Evolutionary conservation across 2,888 invertebrate species (phyloP).

Genomic region (Apocheima hispidaria): DNA sequence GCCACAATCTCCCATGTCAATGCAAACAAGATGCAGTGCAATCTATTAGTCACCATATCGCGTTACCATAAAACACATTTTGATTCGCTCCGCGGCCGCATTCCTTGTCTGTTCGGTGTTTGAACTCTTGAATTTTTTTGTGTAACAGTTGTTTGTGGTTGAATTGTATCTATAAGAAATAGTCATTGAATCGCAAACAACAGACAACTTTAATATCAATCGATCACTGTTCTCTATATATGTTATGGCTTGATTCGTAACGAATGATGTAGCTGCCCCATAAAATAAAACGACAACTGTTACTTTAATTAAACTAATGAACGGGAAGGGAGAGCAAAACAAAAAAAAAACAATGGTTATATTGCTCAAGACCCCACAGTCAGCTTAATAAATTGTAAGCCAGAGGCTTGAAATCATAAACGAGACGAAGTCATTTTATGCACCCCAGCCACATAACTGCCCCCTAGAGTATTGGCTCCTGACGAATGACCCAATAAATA

Average conservation of each 20-base stretch:
- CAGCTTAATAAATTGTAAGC: constrained; percentile 76
- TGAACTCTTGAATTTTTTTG: constrained; percentile 82
- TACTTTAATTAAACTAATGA: constrained; percentile 42
- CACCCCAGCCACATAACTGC: constrained; percentile 81
- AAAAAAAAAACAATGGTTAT: constrained; percentile 45
- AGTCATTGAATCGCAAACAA: constrained; percentile 45
- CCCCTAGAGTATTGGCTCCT: constrained; percentile 79
- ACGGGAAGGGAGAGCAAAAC: constrained; percentile 38
- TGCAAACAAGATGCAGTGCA: constrained; percentile 59
- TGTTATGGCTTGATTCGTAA: constrained; percentile 29
- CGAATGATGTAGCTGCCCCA: constrained; percentile 29
- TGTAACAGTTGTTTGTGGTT: constrained; percentile 74
- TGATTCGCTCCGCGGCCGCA: constrained; percentile 65
- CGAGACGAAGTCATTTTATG: constrained; percentile 75
- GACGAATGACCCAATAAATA: constrained; percentile 85
- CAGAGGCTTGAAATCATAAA: constrained; percentile 69
- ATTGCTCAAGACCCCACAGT: constrained; percentile 55
- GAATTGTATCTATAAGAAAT: constrained; percentile 65
- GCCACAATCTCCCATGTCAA: constrained; percentile 55
- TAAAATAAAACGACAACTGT: constrained; percentile 36
- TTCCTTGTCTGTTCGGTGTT: constrained; percentile 73
- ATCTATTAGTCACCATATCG: constrained; percentile 75
- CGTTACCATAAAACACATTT: constrained; percentile 75
- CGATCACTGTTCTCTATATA: constrained; percentile 34
- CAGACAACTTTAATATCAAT: constrained; percentile 33